Percentiles rank a stretch among this genome's conserved stretches.
Evolutionary conservation across 2,888 invertebrate species (phyloP).

Genomic region (Heliconius aoede): DNA sequence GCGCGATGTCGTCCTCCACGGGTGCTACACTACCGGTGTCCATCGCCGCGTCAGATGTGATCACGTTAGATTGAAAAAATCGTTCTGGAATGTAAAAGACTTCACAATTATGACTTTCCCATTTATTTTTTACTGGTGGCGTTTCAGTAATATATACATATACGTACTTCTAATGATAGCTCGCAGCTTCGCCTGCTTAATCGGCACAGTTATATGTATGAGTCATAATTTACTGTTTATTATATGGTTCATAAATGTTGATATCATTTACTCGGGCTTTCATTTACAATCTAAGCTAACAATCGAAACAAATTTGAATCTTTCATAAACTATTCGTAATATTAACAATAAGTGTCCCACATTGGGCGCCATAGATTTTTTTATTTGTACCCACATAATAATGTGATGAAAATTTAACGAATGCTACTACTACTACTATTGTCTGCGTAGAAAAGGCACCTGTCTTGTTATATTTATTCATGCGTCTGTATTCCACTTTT

Average conservation of each 20-base stretch:
- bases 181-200: too few species aligned
- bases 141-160: background rate
- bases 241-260: too few species aligned
- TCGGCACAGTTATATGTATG: too few species aligned
- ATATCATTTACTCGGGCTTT: too few species aligned
- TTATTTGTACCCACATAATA: background rate
- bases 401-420: background rate
- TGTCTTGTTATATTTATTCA: too few species aligned
- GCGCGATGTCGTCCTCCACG: conserved; percentile 72
- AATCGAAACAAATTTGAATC: background rate
- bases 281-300: too few species aligned
- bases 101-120: conserved; percentile 49
- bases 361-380: conserved; percentile 28
- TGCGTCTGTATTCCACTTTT: too few species aligned
- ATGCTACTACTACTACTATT: background rate
- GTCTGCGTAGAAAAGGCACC: too few species aligned
- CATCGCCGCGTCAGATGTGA: conserved; percentile 84
- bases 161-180: background rate
- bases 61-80: conserved; percentile 85
- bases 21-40: conserved; percentile 70
- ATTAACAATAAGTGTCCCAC: conserved; percentile 21
- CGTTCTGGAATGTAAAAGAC: conserved; percentile 75
- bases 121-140: conserved; percentile 24
- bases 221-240: too few species aligned
- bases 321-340: conserved; percentile 4